These are phyloP conservation scores for Cnemophilus loriae DNA, from an alignment of 2,113 vertebrate species.

Conservation along the genomic window DNA sequence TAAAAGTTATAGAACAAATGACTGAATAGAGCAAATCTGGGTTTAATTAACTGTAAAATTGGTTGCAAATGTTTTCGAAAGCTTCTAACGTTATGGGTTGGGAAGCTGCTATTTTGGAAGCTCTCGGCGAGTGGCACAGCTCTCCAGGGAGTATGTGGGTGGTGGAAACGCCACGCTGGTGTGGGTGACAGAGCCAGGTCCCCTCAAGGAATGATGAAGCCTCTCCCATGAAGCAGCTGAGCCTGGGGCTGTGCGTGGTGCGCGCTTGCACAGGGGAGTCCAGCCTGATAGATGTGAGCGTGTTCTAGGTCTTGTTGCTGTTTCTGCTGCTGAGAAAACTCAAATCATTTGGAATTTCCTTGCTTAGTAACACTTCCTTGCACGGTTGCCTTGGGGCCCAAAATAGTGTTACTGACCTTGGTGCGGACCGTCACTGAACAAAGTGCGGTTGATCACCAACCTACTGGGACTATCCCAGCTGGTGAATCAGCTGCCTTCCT, in stretches of 20 bases:
- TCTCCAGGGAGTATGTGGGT: not conserved
- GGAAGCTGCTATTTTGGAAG: constrained; percentile 29
- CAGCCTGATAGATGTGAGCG: rapidly evolving
- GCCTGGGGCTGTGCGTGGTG: not conserved
- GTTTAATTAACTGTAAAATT: constrained; percentile 49
- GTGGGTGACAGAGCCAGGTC: not conserved
- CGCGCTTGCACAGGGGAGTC: not conserved
- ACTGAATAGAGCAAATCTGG: constrained; percentile 33
- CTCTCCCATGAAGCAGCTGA: not conserved
- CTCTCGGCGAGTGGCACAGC: not conserved
- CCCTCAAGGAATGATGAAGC: not conserved
- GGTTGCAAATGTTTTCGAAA: constrained; percentile 48
- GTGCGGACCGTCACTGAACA: not conserved
- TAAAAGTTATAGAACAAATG: constrained; percentile 35
- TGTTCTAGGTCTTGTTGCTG: not conserved
- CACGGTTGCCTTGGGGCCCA: not conserved
- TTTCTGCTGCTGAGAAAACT: not conserved
- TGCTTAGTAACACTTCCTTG: not conserved
- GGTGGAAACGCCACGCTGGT: not conserved
- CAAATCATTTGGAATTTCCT: not conserved
- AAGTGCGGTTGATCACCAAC: not conserved
- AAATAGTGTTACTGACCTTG: not conserved
- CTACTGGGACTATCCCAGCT: rapidly evolving
- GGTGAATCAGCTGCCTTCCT: not conserved
- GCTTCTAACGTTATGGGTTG: not conserved